A percentile compares a stretch with the other conserved stretches of the same genome.
Conservation (phyloP, 1,140 invertebrate species). For the Sitodiplosis mosellana region DNA sequence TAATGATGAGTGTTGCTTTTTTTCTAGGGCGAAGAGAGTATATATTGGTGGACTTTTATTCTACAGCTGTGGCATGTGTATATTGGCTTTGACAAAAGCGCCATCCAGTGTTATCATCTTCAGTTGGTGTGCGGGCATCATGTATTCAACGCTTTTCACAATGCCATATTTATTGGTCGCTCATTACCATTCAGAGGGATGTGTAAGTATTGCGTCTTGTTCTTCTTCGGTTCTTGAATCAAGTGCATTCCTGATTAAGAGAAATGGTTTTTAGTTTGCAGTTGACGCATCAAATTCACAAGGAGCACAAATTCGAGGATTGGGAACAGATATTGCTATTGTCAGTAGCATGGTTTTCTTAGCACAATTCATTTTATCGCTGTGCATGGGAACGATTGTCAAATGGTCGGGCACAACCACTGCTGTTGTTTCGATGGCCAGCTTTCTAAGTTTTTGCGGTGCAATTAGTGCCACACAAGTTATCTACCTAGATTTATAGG, state of each 20-base stretch:
- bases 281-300: constrained; percentile 4
- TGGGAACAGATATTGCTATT: constrained; percentile 85
- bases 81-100: constrained; percentile 35
- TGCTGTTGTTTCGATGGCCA: constrained; percentile 65
- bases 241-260: constrained; percentile 6
- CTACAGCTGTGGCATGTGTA: constrained; percentile 72
- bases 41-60: constrained; percentile 83
- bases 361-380: constrained; percentile 77
- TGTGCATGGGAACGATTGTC: constrained; percentile 73
- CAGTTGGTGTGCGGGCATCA: constrained; percentile 80
- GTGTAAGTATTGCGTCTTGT: constrained; percentile 36
- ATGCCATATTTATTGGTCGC: constrained; percentile 90
- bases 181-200: constrained; percentile 74
- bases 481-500: constrained; percentile 69
- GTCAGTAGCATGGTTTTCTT: constrained; percentile 91
- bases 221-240: constrained; percentile 6
- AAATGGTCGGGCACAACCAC: constrained; percentile 64
- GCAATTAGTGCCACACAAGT: constrained; percentile 69
- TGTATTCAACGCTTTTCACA: constrained; percentile 94
- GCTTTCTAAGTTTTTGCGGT: constrained; percentile 63
- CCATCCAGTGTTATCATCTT: constrained; percentile 69
- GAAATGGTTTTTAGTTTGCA: too few relatives aligned
- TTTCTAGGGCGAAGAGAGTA: constrained; percentile 60
- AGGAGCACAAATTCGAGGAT: constrained; percentile 44
- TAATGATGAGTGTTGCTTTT: neutral